Evolutionary conservation across 2,888 invertebrate species (phyloP).

Genomic region (Gari tellinella): DNA sequence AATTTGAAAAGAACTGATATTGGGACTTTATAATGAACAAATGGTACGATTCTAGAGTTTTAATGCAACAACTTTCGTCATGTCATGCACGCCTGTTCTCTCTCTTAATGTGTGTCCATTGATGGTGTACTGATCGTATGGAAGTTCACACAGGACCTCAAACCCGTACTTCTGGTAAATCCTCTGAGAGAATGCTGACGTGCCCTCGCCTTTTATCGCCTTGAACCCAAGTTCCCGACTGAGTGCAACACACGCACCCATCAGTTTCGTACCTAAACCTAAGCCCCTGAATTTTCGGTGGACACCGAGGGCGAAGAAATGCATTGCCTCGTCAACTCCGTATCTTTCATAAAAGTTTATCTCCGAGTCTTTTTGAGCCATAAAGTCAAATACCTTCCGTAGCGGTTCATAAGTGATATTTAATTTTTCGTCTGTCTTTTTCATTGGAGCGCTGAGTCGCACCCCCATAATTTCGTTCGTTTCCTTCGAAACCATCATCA

Average conservation of each 20-base stretch:
- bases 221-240: slow-evolving; percentile 44
- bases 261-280: slow-evolving; percentile 42
- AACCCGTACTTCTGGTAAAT: no score
- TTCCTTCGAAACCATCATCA: slow-evolving; percentile 54
- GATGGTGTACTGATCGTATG: no score
- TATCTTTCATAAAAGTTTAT: slow-evolving; percentile 35
- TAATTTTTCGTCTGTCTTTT: slow-evolving; percentile 1
- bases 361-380: no score
- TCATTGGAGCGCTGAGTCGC: slow-evolving; percentile 33
- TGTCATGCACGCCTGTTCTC: no score
- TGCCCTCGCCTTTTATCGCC: slow-evolving; percentile 50
- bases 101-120: no score
- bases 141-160: no score
- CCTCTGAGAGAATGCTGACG: no score
- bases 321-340: slow-evolving; percentile 37
- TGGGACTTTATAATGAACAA: no score
- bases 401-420: slow-evolving; percentile 38
- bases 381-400: slow-evolving; percentile 30
- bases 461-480: slow-evolving; percentile 55
- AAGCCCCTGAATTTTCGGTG: slow-evolving; percentile 44
- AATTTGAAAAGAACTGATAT: no score
- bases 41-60: no score
- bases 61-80: no score
- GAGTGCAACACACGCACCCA: slow-evolving; percentile 41
- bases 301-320: slow-evolving; percentile 52